phyloP scores from a whole-genome alignment of 2,113 vertebrate species.

The Grus americana region DNA sequence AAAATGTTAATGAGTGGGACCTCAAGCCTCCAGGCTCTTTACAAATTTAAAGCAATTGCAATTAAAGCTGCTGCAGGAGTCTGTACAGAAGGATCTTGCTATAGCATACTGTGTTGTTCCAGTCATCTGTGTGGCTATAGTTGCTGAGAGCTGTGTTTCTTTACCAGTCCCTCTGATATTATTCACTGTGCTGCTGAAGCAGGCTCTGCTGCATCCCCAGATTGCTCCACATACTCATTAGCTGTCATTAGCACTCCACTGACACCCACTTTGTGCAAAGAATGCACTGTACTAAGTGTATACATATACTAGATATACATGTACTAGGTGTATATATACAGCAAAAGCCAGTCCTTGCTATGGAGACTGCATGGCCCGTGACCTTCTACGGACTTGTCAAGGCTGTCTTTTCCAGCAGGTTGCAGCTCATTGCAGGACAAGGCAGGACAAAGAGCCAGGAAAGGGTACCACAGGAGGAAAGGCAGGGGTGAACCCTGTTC shows the following conservation, averaged over 20 bases:
- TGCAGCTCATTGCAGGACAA: background rate
- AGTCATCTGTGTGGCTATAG: background rate
- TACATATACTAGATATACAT: too few species aligned
- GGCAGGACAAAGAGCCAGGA: background rate
- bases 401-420: background rate
- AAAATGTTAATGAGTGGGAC: background rate
- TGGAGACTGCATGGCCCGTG: background rate
- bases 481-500: rapidly evolving
- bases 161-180: background rate
- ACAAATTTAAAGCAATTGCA: slow-evolving; percentile 15
- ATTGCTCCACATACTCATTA: background rate
- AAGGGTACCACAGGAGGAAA: background rate
- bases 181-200: background rate
- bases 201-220: background rate
- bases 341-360: background rate
- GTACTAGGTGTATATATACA: too few species aligned
- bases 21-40: background rate
- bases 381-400: background rate
- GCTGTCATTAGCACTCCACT: rapidly evolving
- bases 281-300: background rate
- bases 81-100: background rate
- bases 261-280: background rate
- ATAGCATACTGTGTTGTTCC: background rate
- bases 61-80: background rate
- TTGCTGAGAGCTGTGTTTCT: background rate